Base-by-base conservation (phyloP, 1,140 invertebrate genomes). In the Neodiprion virginianus region DNA sequence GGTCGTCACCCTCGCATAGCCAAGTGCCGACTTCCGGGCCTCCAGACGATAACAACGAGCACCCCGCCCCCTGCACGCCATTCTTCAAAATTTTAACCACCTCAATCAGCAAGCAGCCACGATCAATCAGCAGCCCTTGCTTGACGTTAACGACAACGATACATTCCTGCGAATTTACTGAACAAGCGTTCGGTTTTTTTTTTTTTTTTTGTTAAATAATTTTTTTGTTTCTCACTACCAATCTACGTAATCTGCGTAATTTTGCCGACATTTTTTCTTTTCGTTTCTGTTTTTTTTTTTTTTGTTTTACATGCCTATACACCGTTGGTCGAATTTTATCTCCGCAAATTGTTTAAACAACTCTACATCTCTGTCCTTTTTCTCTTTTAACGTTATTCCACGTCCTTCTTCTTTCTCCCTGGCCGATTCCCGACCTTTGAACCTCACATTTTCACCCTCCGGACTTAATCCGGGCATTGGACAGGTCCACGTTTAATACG, bases 1-100 rank as follows among this genome's bases (percentile, higher is more conserved):
- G 72, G 85, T 90, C 68, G 85, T 92, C 74, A 91, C 91, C 69
- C 89, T 92, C 79, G 92, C 92, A 84, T 93, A 92, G 93, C 92
- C 90, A 76, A 81, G 79, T 81, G 80, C 79, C 10, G 81, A 81
- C 74, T 80, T 80, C 79, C 77, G 79, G 76, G 10, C 79, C 72
- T 81, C 80, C 40, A 81, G 80, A 75, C 80, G 80, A 81, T 81
- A 81, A 81, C 80, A 81, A 81, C 79, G 79, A 81, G 73, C 75
- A 76, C 75, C 74, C 68, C 75, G 76, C 74, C 70, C 48, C 76
- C 75, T 79, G 71, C 75, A 75, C 75, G 75, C 77, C 72, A 81
- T 78, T 50, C 65, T 80, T 49, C 80, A 71, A 76, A 76, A 79
- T 71, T n/a, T 50, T 11, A 72, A 72, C 21, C 48, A 69, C 72